phyloP scores from a whole-genome alignment of 2,888 invertebrate species.

The Caradrina kadenii region DNA sequence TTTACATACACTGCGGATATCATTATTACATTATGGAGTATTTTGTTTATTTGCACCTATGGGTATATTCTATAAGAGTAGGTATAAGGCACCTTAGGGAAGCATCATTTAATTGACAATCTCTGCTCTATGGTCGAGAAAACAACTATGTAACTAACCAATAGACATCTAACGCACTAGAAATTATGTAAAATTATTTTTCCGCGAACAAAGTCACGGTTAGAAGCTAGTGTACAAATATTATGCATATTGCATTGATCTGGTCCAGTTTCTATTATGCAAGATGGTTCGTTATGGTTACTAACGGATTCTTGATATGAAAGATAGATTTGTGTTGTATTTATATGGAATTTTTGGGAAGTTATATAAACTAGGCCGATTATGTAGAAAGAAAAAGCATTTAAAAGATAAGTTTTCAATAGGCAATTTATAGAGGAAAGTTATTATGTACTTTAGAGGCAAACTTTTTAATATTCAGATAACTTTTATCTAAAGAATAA shows the following conservation, averaged over 20 bases:
- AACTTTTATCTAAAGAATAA: too few species aligned
- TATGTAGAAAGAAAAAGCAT: too few species aligned
- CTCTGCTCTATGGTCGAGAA: slow-evolving; percentile 71
- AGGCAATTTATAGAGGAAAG: too few species aligned
- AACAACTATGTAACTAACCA: slow-evolving; percentile 13
- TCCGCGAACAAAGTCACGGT: neutral
- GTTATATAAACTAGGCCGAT: too few species aligned
- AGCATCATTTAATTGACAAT: slow-evolving; percentile 73
- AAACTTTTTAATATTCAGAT: too few species aligned
- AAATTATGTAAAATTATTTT: slow-evolving; percentile 20
- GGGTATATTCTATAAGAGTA: slow-evolving; percentile 68
- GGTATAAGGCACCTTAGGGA: slow-evolving; percentile 86
- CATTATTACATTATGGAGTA: slow-evolving; percentile 84
- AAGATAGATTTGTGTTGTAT: too few species aligned
- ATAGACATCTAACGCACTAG: slow-evolving; percentile 51
- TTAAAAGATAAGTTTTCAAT: too few species aligned
- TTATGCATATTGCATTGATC: slow-evolving; percentile 49
- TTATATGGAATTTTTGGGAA: too few species aligned
- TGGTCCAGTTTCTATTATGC: neutral
- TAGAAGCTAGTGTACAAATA: slow-evolving; percentile 5
- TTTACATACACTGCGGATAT: slow-evolving; percentile 85
- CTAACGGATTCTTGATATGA: too few species aligned
- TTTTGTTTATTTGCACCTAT: slow-evolving; percentile 84
- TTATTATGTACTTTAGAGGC: too few species aligned
- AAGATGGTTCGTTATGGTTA: neutral